Evolutionary conservation across 1,140 invertebrate species (phyloP), one percentile per base, ranked within the genome.

Genomic region (Bactericera cockerelli): DNA sequence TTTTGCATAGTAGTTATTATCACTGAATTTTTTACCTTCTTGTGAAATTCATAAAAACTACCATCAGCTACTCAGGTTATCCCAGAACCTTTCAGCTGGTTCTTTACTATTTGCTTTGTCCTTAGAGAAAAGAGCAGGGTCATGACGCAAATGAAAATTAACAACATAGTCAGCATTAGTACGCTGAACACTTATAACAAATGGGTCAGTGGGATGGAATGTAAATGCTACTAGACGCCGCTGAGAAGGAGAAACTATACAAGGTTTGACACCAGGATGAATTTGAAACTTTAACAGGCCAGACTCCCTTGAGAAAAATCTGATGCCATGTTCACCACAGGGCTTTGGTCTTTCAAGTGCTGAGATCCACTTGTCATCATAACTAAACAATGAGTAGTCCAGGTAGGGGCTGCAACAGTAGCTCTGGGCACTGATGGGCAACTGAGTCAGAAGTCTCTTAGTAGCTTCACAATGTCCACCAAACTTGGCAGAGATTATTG

Each of bases 161-260:
- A 96, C 90, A 63, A 93, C 86, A 71, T 97, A 97, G 70, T 95
- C 90, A n/a, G 89, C 80, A 74, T 94, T 92, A 13, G 89, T 92
- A 66, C 93, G 75, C 71, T 97, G 93, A 19, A 97, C 91, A 66
- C 91, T 96, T 58, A 98, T 92, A 8, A 90, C 87, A 72, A 98
- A 94, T 8, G 94, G 94, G 74, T 97, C 92, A 31, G 83, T 89
- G 0, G 93, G 94, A 75, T 98, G 94, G 72, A 95, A 97, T n/a
- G 89, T 95, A 70, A 96, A 97, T 8, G 93, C 92, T n/a, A 96
- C 93, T 1, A 97, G 76, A 63, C 91, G 71, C 65, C 89, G 76
- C 10, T 83, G 81, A 58, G 75, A 73, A 58, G 76, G 75, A 10
- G 77, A 77, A 25, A 70, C 70, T 63, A 77, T 72, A 71, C 77